phyloP scores from a whole-genome alignment of 2,797 vertebrate species.

The Amblyraja radiata region DNA sequence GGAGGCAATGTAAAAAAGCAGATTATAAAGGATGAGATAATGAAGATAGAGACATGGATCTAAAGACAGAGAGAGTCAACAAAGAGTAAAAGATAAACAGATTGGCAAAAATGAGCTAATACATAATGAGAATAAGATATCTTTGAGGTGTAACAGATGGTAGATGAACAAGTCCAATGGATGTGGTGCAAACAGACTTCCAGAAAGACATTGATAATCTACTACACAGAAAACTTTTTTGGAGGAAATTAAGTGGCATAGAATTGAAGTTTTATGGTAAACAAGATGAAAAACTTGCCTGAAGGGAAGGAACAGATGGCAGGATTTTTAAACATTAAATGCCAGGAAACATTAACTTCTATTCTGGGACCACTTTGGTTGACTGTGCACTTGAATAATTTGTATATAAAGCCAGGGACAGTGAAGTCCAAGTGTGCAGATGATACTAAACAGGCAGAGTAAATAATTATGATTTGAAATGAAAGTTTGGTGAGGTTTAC shows the following conservation, averaged over 20 bases:
- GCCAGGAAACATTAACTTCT: background rate
- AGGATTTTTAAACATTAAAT: background rate
- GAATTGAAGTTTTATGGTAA: background rate
- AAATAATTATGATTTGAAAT: background rate
- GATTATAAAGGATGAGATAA: background rate
- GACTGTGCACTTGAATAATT: background rate
- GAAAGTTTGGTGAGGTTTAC: background rate
- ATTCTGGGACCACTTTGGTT: background rate
- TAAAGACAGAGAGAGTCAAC: background rate
- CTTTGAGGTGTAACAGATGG: background rate
- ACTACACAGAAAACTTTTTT: background rate
- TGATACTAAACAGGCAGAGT: background rate
- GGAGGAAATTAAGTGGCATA: background rate
- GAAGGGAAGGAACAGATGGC: background rate
- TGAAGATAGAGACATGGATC: background rate
- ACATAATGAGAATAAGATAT: background rate
- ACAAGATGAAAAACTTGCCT: background rate
- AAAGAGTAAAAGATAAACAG: background rate
- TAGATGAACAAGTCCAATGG: background rate
- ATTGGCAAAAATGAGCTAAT: background rate
- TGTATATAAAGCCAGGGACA: background rate
- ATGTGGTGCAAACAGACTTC: background rate
- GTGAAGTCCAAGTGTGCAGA: background rate
- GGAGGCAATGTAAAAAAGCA: background rate
- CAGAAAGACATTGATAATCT: background rate